Evolutionary conservation across 2,113 vertebrate species (phyloP).

Genomic region (Microcebus lehilahytsara): DNA sequence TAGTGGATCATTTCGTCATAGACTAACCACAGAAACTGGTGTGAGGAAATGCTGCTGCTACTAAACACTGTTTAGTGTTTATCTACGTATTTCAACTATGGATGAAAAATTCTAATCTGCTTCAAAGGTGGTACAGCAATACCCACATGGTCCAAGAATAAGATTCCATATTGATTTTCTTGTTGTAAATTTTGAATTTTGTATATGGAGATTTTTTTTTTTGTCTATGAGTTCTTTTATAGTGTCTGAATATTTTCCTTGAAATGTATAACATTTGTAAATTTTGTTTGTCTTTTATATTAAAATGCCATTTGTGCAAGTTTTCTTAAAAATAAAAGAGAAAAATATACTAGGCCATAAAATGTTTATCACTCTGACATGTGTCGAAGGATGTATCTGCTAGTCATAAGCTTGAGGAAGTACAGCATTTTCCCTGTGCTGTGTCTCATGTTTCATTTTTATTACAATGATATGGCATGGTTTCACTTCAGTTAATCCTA

Average conservation of each 20-base stretch:
- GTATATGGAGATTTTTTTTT: not conserved
- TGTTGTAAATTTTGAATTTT: conserved; percentile 4
- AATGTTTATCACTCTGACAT: not conserved
- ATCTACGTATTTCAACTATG: conserved; percentile 63
- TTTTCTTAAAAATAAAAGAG: not conserved
- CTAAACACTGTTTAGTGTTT: conserved; percentile 82
- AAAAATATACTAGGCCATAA: not conserved
- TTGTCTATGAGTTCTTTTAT: not conserved
- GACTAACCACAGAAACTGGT: conserved; percentile 83
- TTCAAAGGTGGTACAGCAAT: conserved; percentile 34
- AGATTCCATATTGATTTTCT: not conserved
- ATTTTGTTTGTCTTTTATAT: not conserved
- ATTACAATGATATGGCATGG: not conserved
- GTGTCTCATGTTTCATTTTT: conserved; percentile 38
- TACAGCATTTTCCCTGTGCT: not conserved
- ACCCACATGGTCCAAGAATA: conserved; percentile 59
- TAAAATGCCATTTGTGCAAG: not conserved
- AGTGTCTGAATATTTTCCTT: not conserved
- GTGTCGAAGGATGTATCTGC: not conserved
- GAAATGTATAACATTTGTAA: not conserved
- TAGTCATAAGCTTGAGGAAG: not conserved
- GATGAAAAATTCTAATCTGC: conserved; percentile 56
- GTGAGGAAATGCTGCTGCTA: conserved; percentile 90
- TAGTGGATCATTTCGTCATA: conserved; percentile 88
- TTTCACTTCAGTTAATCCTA: not conserved